These are phyloP conservation scores for Uloborus plumipes DNA, from an alignment of 2,888 invertebrate genomes.

Conservation along the genomic window DNA sequence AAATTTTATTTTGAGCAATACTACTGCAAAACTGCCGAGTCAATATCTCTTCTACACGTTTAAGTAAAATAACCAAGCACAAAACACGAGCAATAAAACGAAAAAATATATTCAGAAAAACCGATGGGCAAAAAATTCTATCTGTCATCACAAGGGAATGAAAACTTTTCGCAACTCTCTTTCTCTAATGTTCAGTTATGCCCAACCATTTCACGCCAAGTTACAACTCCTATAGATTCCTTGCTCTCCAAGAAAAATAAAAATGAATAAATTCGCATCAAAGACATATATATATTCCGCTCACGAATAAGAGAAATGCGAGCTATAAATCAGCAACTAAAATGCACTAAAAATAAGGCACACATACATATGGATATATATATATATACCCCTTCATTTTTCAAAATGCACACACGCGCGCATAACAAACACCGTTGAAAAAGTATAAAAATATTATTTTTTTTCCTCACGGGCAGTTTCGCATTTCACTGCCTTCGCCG, in stretches of 20 bases:
- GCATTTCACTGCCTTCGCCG: constrained; percentile 57
- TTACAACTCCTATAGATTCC: constrained; percentile 20
- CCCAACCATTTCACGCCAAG: constrained; percentile 27
- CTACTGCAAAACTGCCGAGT: no score
- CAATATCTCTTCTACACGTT: no score
- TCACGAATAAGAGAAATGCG: constrained; percentile 60
- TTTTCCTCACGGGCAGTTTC: constrained; percentile 41
- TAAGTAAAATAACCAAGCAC: no score
- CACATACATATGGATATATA: not conserved
- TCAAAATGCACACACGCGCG: constrained; percentile 58
- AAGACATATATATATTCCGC: constrained; percentile 55
- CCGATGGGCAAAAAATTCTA: no score
- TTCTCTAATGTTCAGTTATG: no score
- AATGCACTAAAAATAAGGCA: constrained; percentile 30
- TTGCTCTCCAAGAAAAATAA: constrained; percentile 11
- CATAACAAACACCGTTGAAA: constrained; percentile 55
- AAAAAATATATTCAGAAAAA: no score
- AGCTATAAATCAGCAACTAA: constrained; percentile 62
- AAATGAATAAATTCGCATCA: constrained; percentile 51
- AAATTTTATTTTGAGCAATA: no score
- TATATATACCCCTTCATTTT: constrained; percentile 59
- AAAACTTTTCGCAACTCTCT: no score
- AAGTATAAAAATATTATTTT: constrained; percentile 55
- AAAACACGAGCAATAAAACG: no score
- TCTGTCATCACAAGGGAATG: no score